phyloP scores from a whole-genome alignment of 2,797 vertebrate species.

The Mormyrops boulengeri region DNA sequence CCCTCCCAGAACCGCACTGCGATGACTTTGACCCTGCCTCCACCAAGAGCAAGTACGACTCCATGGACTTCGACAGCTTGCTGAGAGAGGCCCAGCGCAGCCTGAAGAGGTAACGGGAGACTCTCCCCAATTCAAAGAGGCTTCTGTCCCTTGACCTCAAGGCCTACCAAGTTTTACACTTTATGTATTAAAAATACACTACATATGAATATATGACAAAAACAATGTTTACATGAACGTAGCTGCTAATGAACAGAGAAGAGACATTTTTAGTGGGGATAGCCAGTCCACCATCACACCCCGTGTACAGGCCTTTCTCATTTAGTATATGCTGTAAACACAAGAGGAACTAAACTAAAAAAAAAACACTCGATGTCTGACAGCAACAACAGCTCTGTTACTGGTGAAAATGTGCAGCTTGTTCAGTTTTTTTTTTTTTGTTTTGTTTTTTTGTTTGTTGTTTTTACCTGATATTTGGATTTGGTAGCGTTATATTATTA shows the following conservation, averaged over 20 bases:
- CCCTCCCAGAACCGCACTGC: conserved; percentile 86
- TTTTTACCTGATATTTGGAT: conserved; percentile 75
- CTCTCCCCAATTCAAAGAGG: conserved; percentile 82
- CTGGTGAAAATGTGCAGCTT: conserved; percentile 77
- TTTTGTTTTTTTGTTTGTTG: conserved; percentile 46
- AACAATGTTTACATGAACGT: conserved; percentile 97
- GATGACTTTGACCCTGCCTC: conserved; percentile 98
- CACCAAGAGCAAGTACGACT: conserved; percentile 99
- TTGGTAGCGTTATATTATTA: conserved; percentile 74
- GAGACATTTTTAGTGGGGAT: conserved; percentile 63
- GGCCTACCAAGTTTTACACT: conserved; percentile 86
- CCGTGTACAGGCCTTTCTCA: conserved; percentile 51
- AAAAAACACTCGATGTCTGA: conserved; percentile 68
- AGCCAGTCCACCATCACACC: conserved; percentile 58
- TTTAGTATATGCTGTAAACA: conserved; percentile 48
- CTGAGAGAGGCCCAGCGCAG: conserved; percentile 94
- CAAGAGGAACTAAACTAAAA: conserved; percentile 48
- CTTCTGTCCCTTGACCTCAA: conserved; percentile 72
- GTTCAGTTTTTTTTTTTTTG: conserved; percentile 59
- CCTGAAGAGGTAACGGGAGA: conserved; percentile 75
- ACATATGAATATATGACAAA: conserved; percentile 50
- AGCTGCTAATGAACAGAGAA: conserved; percentile 82
- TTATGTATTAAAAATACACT: conserved; percentile 63
- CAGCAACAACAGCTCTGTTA: conserved; percentile 75
- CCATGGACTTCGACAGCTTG: conserved; percentile 99